Conservation (phyloP, 2,888 invertebrate genomes). For the Tachina grossa region DNA sequence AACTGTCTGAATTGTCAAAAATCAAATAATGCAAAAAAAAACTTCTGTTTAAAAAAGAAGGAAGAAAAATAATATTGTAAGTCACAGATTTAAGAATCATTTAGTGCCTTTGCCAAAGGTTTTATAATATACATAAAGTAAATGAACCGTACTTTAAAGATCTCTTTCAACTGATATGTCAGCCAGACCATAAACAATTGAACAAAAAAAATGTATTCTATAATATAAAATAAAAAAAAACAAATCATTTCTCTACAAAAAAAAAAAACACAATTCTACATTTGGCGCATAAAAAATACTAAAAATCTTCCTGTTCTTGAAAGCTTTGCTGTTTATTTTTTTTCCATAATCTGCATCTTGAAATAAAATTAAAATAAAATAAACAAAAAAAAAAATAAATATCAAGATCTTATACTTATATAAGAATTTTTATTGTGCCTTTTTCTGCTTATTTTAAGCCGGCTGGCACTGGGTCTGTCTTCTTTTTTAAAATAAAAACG, state of each 20-base stretch:
- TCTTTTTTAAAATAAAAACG: conserved; percentile 70
- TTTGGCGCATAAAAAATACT: conserved; percentile 9
- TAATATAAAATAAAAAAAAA: conserved; percentile 26
- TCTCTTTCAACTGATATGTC: conserved; percentile 68
- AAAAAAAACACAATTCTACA: background rate
- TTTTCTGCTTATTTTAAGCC: conserved; percentile 13
- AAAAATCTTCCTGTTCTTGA: conserved; percentile 57
- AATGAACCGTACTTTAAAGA: conserved; percentile 52
- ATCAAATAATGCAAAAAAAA: conserved; percentile 61
- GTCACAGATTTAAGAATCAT: conserved; percentile 32
- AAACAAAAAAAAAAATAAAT: conserved; percentile 33
- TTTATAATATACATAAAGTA: conserved; percentile 29
- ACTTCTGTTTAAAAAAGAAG: conserved; percentile 60
- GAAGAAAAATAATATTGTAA: conserved; percentile 5
- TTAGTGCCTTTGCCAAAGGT: background rate
- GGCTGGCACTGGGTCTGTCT: conserved; percentile 33
- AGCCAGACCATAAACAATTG: conserved; percentile 70
- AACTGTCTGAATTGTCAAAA: conserved; percentile 70
- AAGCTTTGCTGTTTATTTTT: conserved; percentile 34
- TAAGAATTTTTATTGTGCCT: conserved; percentile 47
- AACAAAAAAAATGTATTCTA: conserved; percentile 58
- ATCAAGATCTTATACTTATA: conserved; percentile 67
- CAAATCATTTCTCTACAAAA: conserved; percentile 39
- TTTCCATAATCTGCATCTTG: conserved; percentile 64
- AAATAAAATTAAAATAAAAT: conserved; percentile 35